Evolutionary conservation across 2,888 invertebrate species (phyloP).

Genomic region (Epistrophe grossulariae): DNA sequence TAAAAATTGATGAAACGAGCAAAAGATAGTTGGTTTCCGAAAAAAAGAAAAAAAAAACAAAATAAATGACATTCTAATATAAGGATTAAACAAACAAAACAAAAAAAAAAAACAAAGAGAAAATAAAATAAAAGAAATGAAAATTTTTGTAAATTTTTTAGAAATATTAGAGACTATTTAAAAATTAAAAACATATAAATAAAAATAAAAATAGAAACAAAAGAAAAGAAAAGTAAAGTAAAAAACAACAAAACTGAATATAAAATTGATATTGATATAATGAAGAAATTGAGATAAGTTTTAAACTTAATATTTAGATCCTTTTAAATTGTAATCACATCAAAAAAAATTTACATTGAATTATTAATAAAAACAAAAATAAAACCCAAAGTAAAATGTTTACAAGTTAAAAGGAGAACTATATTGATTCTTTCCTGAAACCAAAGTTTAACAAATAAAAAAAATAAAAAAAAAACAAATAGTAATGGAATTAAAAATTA

Average conservation of each 20-base stretch:
- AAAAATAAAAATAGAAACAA: conserved; percentile 62
- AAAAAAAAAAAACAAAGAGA: conserved; percentile 73
- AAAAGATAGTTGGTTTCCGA: conserved; percentile 66
- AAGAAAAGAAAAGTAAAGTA: conserved; percentile 75
- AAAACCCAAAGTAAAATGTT: conserved; percentile 66
- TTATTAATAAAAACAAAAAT: conserved; percentile 74
- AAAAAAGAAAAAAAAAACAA: conserved; percentile 46
- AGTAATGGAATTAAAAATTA: conserved; percentile 71
- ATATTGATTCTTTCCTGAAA: conserved; percentile 79
- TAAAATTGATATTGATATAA: conserved; percentile 72
- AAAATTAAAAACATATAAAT: conserved; percentile 67
- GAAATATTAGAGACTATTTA: conserved; percentile 77
- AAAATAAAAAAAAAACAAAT: conserved; percentile 39
- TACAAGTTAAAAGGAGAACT: conserved; percentile 77
- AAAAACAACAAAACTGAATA: conserved; percentile 57
- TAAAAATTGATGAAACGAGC: conserved; percentile 53
- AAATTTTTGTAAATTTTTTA: conserved; percentile 77
- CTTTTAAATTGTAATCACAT: conserved; percentile 73
- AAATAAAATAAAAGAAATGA: conserved; percentile 58
- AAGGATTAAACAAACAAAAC: conserved; percentile 59
- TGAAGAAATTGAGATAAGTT: conserved; percentile 69
- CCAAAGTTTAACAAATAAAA: conserved; percentile 61
- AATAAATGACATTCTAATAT: conserved; percentile 63
- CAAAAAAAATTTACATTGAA: conserved; percentile 70
- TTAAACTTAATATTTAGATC: conserved; percentile 72